phyloP scores from a whole-genome alignment of 2,113 vertebrate species.

The Stercorarius parasiticus region DNA sequence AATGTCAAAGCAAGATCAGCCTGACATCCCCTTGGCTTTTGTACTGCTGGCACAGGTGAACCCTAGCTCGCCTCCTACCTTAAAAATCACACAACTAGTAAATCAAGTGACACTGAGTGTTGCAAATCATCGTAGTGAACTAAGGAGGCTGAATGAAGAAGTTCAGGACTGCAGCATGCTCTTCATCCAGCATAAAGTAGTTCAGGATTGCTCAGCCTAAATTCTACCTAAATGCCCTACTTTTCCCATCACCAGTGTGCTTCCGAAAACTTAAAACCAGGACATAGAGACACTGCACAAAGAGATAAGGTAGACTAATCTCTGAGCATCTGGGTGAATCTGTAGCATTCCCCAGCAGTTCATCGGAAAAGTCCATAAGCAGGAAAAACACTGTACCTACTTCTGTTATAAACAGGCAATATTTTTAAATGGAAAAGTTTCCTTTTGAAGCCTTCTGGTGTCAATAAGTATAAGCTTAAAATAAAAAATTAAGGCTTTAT shows the following conservation, averaged over 20 bases:
- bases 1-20: neutral
- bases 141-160: neutral
- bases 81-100: neutral
- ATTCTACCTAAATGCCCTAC: neutral
- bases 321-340: neutral
- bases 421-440: neutral
- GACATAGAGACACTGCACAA: neutral
- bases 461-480: neutral
- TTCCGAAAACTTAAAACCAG: neutral
- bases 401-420: neutral
- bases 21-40: neutral
- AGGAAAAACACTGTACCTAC: neutral
- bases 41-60: neutral
- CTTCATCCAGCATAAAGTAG: no score
- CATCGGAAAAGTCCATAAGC: neutral
- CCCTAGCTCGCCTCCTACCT: neutral
- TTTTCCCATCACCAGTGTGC: neutral
- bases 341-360: neutral
- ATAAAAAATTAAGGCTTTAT: neutral
- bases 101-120: accelerated
- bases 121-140: neutral
- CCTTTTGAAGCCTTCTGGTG: neutral
- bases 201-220: neutral
- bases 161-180: neutral
- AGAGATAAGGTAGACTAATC: neutral